Conservation (phyloP, 2,888 invertebrate species). For the Orthosia cruda region DNA sequence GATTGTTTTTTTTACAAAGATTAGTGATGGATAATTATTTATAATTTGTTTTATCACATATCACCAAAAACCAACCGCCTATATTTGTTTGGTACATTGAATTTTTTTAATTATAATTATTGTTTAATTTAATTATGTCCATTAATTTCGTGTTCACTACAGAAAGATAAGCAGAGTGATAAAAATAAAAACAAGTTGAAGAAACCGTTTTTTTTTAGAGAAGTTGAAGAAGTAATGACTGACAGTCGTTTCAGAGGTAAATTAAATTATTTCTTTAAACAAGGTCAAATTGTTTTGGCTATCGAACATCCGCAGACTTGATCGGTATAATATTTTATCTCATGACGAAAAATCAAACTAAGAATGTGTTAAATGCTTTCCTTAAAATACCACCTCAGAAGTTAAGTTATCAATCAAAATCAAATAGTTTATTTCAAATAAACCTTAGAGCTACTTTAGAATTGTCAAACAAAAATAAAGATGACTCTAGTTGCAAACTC, state of each 20-base stretch:
- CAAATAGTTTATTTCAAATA: too few species aligned
- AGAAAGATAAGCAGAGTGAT: slow-evolving; percentile 42
- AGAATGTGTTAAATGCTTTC: too few species aligned
- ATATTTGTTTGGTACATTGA: slow-evolving; percentile 3
- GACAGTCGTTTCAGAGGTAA: not conserved
- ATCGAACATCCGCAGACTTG: not conserved
- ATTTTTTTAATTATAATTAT: slow-evolving; percentile 14
- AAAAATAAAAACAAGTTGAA: slow-evolving; percentile 10
- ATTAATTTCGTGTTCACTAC: slow-evolving; percentile 22
- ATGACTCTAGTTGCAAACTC: too few species aligned
- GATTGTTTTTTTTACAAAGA: not conserved
- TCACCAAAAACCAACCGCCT: slow-evolving; percentile 4
- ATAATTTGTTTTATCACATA: too few species aligned
- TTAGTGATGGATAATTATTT: too few species aligned
- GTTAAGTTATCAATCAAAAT: too few species aligned
- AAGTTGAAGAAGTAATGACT: not conserved
- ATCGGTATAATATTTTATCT: too few species aligned
- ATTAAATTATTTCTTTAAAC: not conserved
- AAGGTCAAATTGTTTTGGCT: not conserved
- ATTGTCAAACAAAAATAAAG: too few species aligned
- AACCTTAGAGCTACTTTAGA: too few species aligned
- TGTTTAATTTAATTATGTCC: slow-evolving; percentile 30
- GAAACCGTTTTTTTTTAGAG: not conserved
- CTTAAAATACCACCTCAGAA: too few species aligned
- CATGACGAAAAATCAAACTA: too few species aligned